A percentile compares a stretch with the other conserved stretches of the same genome.
Evolutionary conservation across 1,140 invertebrate species (phyloP).

Genomic region (Sycophila sp.): DNA sequence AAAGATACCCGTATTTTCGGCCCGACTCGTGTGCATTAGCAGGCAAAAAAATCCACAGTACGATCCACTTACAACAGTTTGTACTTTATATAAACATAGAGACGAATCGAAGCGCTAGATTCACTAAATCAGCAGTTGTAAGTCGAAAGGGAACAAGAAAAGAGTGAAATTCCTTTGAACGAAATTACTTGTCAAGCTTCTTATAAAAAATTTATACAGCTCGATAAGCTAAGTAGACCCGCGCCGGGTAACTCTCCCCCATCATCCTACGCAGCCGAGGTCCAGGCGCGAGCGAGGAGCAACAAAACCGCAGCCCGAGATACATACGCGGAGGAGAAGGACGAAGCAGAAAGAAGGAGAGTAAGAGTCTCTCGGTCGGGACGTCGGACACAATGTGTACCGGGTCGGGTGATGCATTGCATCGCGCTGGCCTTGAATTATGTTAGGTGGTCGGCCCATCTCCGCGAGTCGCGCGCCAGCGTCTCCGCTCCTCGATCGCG

Average conservation of each 20-base stretch:
- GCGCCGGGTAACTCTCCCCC: too few species aligned
- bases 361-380: not conserved
- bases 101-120: too few species aligned
- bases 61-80: too few species aligned
- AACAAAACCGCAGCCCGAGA: conserved; percentile 25
- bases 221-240: too few species aligned
- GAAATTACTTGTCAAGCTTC: too few species aligned
- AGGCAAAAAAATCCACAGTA: too few species aligned
- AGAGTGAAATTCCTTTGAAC: too few species aligned
- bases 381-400: conserved; percentile 11
- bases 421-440: conserved; percentile 13
- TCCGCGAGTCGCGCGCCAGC: not conserved
- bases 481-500: not conserved
- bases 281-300: not conserved
- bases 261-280: conserved; percentile 29
- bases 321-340: not conserved
- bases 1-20: conserved; percentile 35
- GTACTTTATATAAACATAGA: too few species aligned
- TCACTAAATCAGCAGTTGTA: too few species aligned
- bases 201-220: too few species aligned
- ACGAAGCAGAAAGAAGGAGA: not conserved
- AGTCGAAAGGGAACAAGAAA: too few species aligned
- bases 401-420: conserved; percentile 26
- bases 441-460: conserved; percentile 23
- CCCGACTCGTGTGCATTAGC: conserved; percentile 6